phyloP scores from a whole-genome alignment of 1,140 invertebrate genomes.

The Neodiprion fabricii region DNA sequence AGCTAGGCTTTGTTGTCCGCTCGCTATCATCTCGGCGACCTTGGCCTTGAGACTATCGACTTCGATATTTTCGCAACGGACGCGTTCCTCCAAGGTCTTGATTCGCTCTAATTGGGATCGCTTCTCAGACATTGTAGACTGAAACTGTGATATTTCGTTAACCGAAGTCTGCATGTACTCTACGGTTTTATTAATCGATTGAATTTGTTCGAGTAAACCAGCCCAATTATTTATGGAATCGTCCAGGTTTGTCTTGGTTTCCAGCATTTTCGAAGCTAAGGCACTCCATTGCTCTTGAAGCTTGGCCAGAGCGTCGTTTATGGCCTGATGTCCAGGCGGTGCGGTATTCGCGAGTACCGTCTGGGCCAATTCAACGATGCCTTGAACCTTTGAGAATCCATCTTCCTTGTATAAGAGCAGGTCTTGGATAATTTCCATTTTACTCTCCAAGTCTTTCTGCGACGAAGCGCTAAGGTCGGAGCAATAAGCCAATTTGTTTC shows the following conservation, averaged over 20 bases:
- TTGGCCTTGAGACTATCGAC: constrained; percentile 88
- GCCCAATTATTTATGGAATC: constrained; percentile 90
- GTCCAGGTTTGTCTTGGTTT: constrained; percentile 87
- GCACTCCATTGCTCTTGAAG: constrained; percentile 91
- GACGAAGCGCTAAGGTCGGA: constrained; percentile 80
- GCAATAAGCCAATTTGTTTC: constrained; percentile 84
- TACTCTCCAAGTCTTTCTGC: constrained; percentile 85
- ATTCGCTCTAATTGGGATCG: constrained; percentile 83
- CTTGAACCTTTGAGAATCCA: constrained; percentile 86
- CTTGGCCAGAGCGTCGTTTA: constrained; percentile 82
- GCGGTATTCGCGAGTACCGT: constrained; percentile 92
- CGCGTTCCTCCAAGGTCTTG: constrained; percentile 87
- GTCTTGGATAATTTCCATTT: constrained; percentile 85
- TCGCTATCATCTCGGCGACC: constrained; percentile 86
- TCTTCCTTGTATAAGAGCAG: constrained; percentile 89
- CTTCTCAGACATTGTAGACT: constrained; percentile 85
- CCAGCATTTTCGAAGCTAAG: constrained; percentile 86
- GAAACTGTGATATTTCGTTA: constrained; percentile 76
- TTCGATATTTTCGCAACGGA: constrained; percentile 89
- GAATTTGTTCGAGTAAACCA: constrained; percentile 86
- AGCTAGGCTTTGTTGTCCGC: constrained; percentile 81
- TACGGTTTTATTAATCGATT: constrained; percentile 83
- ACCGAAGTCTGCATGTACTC: constrained; percentile 77
- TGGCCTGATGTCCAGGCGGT: constrained; percentile 82
- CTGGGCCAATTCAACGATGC: constrained; percentile 87